Evolutionary conservation across 2,888 invertebrate genomes (phyloP).

Genomic region (Halocaridina rubra): DNA sequence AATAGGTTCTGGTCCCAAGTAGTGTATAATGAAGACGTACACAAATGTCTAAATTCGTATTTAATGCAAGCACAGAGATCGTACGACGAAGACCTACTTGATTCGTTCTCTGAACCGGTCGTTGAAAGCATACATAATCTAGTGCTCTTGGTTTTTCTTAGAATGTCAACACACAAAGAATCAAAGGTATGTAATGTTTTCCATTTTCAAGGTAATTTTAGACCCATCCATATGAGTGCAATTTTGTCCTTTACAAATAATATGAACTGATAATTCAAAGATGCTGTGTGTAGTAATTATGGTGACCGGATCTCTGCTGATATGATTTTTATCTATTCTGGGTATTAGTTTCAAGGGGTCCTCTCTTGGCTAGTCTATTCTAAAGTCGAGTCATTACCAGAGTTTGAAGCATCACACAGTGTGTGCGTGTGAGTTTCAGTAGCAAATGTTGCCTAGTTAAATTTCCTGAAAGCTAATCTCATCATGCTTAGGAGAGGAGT

Average conservation of each 20-base stretch:
- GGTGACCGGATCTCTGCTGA: too few relatives aligned
- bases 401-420: neutral
- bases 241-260: neutral
- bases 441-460: neutral
- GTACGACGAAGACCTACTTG: constrained; percentile 71
- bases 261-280: neutral
- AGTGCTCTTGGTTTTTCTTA: constrained; percentile 79
- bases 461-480: neutral
- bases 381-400: too few relatives aligned
- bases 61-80: constrained; percentile 80
- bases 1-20: constrained; percentile 71
- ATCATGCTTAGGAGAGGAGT: too few relatives aligned
- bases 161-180: constrained; percentile 84
- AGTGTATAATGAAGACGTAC: constrained; percentile 76
- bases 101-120: constrained; percentile 71
- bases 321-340: too few relatives aligned
- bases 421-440: neutral
- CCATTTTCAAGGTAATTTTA: neutral
- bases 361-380: too few relatives aligned
- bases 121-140: constrained; percentile 73
- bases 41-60: constrained; percentile 78
- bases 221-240: neutral
- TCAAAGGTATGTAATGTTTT: constrained; percentile 73
- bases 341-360: too few relatives aligned
- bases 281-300: too few relatives aligned